These are phyloP conservation scores for Strix occidentalis DNA, from an alignment of 2,797 vertebrate species.

Conservation along the genomic window DNA sequence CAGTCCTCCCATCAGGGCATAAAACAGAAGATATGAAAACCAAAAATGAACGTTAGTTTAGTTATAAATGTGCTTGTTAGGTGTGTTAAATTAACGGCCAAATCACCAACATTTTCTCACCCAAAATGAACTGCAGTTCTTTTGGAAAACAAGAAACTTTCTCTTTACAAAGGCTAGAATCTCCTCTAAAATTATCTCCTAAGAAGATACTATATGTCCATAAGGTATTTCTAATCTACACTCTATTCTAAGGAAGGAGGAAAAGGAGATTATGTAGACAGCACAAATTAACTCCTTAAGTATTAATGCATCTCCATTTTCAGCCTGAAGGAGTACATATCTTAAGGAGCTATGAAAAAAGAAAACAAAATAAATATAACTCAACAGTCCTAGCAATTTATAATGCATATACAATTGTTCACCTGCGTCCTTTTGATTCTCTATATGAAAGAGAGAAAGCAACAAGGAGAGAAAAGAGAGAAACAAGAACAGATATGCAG, in stretches of 20 bases:
- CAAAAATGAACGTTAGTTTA: constrained; percentile 72
- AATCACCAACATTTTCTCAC: constrained; percentile 54
- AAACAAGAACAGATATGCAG: constrained; percentile 93
- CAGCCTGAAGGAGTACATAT: constrained; percentile 80
- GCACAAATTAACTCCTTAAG: constrained; percentile 91
- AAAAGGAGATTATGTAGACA: constrained; percentile 75
- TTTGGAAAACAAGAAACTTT: constrained; percentile 48
- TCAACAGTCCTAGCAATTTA: constrained; percentile 85
- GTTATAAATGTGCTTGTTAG: constrained; percentile 56
- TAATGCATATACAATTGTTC: constrained; percentile 94
- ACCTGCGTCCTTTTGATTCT: constrained; percentile 93
- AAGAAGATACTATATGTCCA: constrained; percentile 28
- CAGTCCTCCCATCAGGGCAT: constrained; percentile 67
- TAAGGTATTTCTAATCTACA: constrained; percentile 15
- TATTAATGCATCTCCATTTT: constrained; percentile 78
- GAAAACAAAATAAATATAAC: constrained; percentile 78
- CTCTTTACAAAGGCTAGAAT: constrained; percentile 45
- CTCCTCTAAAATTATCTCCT: constrained; percentile 46
- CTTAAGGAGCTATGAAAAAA: constrained; percentile 82
- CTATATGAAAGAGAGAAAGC: constrained; percentile 89
- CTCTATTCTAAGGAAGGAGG: constrained; percentile 46
- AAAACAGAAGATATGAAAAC: constrained; percentile 74
- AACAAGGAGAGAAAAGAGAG: constrained; percentile 83
- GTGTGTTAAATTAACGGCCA: constrained; percentile 64
- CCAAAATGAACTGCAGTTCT: constrained; percentile 51